Conservation (phyloP, 2,113 vertebrate genomes). For the Aepyceros melampus region DNA sequence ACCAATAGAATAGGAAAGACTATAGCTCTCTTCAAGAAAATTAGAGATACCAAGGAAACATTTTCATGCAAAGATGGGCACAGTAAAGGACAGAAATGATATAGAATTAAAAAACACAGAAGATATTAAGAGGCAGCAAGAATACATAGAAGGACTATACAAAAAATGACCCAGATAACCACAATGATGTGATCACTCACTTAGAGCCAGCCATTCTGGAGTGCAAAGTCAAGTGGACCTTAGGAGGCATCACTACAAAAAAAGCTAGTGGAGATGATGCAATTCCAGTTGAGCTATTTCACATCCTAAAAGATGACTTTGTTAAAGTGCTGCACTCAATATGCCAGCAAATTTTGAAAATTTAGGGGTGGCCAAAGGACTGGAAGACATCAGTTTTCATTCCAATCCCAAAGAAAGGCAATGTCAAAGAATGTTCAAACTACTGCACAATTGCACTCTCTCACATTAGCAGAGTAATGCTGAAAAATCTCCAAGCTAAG, state of each 20-base stretch:
- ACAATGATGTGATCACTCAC: neutral
- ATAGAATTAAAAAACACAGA: neutral
- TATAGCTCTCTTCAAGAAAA: neutral
- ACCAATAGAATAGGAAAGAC: neutral
- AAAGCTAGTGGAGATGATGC: neutral
- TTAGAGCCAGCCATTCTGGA: neutral
- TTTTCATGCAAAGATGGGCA: neutral
- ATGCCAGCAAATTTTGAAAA: neutral
- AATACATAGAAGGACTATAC: neutral
- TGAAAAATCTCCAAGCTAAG: neutral
- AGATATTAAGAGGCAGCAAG: neutral
- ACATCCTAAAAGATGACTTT: neutral
- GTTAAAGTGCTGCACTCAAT: neutral
- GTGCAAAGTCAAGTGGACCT: neutral
- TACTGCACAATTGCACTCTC: neutral
- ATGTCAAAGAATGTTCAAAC: neutral
- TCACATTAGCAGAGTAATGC: neutral
- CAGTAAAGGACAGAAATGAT: neutral
- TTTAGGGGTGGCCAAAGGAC: neutral
- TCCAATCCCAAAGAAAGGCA: neutral
- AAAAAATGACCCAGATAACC: neutral
- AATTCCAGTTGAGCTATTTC: neutral
- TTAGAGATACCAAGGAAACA: neutral
- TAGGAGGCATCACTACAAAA: neutral
- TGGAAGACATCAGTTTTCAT: neutral